phyloP scores from a whole-genome alignment of 2,888 invertebrate genomes.

The Scrobipalpa atriplicella region DNA sequence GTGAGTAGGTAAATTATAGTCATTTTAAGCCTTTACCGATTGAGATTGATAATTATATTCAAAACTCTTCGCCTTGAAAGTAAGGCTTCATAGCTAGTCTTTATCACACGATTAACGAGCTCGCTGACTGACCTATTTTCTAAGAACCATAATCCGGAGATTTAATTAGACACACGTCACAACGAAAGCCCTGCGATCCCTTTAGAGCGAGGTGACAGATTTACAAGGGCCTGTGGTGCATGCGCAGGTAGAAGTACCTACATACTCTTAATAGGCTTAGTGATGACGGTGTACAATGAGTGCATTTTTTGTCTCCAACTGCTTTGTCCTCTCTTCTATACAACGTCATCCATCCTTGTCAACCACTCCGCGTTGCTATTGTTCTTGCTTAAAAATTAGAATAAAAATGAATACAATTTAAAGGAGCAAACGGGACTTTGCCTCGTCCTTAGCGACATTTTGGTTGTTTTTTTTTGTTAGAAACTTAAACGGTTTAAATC shows the following conservation, averaged over 20 bases:
- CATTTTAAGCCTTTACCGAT: not conserved
- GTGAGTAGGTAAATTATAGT: no score
- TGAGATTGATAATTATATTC: not conserved
- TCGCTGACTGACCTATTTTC: slow-evolving; percentile 32
- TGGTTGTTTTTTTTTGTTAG: not conserved
- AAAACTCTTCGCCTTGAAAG: not conserved
- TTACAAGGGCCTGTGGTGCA: slow-evolving; percentile 63
- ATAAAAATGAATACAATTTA: slow-evolving; percentile 64
- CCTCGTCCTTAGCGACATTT: slow-evolving; percentile 40
- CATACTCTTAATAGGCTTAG: slow-evolving; percentile 50
- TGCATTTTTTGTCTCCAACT: slow-evolving; percentile 57
- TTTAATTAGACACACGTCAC: slow-evolving; percentile 62
- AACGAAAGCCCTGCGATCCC: slow-evolving; percentile 54
- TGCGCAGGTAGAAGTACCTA: slow-evolving; percentile 56
- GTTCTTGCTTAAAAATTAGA: slow-evolving; percentile 77
- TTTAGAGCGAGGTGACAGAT: slow-evolving; percentile 63
- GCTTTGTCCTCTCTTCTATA: slow-evolving; percentile 60
- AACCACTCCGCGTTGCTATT: slow-evolving; percentile 59
- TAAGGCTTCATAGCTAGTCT: not conserved
- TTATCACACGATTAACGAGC: slow-evolving; percentile 24
- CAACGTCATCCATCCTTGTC: slow-evolving; percentile 73
- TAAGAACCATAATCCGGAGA: slow-evolving; percentile 49
- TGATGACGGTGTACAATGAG: slow-evolving; percentile 59
- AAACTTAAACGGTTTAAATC: not conserved
- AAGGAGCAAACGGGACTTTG: slow-evolving; percentile 50